A percentile compares a stretch with the other conserved stretches of the same genome.
Evolutionary conservation across 2,797 vertebrate species (phyloP).

Genomic region (Sebastes diaconus): DNA sequence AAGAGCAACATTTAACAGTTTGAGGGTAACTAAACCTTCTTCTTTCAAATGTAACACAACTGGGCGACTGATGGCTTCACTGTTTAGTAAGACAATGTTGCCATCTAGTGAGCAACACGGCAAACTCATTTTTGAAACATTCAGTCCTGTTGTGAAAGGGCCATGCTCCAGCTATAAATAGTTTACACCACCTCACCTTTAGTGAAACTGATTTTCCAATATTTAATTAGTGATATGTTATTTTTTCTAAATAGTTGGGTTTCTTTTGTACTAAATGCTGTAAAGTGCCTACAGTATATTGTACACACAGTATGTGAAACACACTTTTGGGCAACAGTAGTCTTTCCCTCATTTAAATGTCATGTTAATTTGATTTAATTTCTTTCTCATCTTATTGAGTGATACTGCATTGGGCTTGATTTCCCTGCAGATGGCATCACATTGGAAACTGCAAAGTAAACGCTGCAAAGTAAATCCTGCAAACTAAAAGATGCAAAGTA

Average conservation of each 20-base stretch:
- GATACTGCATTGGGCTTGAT: not conserved
- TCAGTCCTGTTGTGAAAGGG: not conserved
- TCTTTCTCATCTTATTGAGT: not conserved
- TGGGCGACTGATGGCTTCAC: not conserved
- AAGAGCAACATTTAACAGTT: not conserved
- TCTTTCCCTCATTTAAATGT: not conserved
- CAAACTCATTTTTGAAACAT: not conserved
- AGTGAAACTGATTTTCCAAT: not conserved
- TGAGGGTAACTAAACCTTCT: not conserved
- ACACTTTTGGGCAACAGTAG: not conserved
- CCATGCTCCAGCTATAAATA: not conserved
- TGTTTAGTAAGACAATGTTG: constrained; percentile 52
- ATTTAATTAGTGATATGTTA: not conserved
- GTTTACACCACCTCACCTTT: not conserved
- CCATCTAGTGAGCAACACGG: constrained; percentile 70
- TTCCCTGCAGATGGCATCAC: not conserved
- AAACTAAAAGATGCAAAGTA: no score
- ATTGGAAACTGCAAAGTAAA: not conserved
- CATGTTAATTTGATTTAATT: not conserved
- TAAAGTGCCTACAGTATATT: no score
- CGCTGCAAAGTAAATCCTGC: no score
- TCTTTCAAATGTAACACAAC: not conserved
- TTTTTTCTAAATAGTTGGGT: not conserved
- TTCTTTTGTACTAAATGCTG: not conserved
- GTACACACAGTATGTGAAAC: not conserved